Conservation (phyloP, 2,888 invertebrate species). For the Teleogryllus oceanicus region DNA sequence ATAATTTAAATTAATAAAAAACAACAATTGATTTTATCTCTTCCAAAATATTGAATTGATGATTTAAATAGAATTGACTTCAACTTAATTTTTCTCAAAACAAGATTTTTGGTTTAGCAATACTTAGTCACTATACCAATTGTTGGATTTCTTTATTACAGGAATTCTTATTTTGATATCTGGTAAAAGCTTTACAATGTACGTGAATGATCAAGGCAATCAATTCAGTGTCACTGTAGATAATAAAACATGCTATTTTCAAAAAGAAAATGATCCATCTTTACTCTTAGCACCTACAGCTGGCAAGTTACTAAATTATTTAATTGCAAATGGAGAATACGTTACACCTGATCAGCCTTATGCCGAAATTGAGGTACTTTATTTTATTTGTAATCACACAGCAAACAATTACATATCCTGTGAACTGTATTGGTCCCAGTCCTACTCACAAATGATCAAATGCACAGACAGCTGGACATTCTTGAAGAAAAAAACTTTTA, state of each 20-base stretch:
- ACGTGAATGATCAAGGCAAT: slow-evolving; percentile 95
- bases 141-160: slow-evolving; percentile 39
- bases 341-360: slow-evolving; percentile 88
- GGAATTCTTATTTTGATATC: slow-evolving; percentile 87
- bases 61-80: too few relatives aligned
- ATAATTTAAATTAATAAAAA: too few relatives aligned
- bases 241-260: slow-evolving; percentile 94
- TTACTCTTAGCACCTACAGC: slow-evolving; percentile 88
- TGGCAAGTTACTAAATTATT: slow-evolving; percentile 84
- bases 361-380: slow-evolving; percentile 81
- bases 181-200: slow-evolving; percentile 90
- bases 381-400: not conserved
- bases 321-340: slow-evolving; percentile 93
- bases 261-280: slow-evolving; percentile 98
- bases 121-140: too few relatives aligned
- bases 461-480: too few relatives aligned
- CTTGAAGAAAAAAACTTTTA: too few relatives aligned
- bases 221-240: slow-evolving; percentile 93
- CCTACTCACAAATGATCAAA: too few relatives aligned
- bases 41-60: too few relatives aligned
- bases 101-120: too few relatives aligned
- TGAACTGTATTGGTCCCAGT: not conserved
- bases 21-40: too few relatives aligned
- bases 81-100: too few relatives aligned
- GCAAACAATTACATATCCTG: not conserved